A percentile compares a stretch with the other conserved stretches of the same genome.
Conservation (phyloP, 1,140 invertebrate genomes). For the Drosophila lacteicornis region DNA sequence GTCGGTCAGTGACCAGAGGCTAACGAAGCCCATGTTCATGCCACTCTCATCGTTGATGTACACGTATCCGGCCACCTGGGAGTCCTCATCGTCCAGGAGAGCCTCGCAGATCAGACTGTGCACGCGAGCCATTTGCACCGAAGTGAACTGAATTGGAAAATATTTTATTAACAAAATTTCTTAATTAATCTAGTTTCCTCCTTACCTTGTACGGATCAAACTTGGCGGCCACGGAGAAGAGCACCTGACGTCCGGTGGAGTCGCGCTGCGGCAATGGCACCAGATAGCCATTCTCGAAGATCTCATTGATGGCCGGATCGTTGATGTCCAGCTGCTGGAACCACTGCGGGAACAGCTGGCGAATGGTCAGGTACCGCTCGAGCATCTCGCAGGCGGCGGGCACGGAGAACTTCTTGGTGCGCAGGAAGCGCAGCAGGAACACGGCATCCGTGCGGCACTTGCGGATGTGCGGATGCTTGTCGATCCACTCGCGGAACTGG, state of each 20-base stretch:
- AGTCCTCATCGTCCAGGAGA: conserved; percentile 92
- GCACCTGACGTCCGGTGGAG: conserved; percentile 89
- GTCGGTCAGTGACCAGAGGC: conserved; percentile 92
- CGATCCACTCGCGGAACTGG: conserved; percentile 91
- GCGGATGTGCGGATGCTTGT: conserved; percentile 91
- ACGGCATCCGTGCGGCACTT: conserved; percentile 90
- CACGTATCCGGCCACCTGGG: conserved; percentile 91
- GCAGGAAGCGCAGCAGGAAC: conserved; percentile 93
- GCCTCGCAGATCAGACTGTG: conserved; percentile 92
- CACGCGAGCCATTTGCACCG: conserved; percentile 90
- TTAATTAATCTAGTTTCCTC: not conserved
- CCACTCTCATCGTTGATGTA: conserved; percentile 94
- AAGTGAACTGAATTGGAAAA: conserved; percentile 85
- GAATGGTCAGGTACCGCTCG: conserved; percentile 92
- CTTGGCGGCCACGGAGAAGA: conserved; percentile 90
- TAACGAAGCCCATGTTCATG: conserved; percentile 92
- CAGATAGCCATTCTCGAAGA: conserved; percentile 92
- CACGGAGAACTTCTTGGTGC: conserved; percentile 94
- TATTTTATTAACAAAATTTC: not conserved
- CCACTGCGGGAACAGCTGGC: conserved; percentile 93
- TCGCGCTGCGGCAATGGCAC: conserved; percentile 91
- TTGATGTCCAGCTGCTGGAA: conserved; percentile 91
- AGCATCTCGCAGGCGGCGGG: conserved; percentile 93
- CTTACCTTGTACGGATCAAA: conserved; percentile 89
- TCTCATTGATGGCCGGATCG: conserved; percentile 90